These are phyloP conservation scores for Macropus fuliginosus DNA, from an alignment of 2,797 vertebrate genomes.

Conservation along the genomic window DNA sequence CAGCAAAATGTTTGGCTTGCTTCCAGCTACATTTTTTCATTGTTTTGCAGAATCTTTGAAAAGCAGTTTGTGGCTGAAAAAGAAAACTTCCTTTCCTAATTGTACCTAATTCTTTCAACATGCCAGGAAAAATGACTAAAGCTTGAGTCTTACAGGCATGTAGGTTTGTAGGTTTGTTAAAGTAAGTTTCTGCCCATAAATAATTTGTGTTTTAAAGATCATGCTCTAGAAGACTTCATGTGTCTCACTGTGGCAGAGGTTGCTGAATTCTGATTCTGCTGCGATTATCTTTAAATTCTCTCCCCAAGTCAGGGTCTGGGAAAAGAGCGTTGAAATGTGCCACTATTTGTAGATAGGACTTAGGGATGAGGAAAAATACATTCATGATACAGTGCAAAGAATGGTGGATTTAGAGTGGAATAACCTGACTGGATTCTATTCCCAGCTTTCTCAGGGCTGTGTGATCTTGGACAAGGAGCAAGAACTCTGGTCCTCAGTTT, in stretches of 20 bases:
- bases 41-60: conserved; percentile 60
- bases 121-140: conserved; percentile 17
- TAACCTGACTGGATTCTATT: background rate
- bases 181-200: background rate
- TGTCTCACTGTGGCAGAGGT: background rate
- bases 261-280: background rate
- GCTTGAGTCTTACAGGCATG: background rate
- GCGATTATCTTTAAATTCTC: conserved; percentile 17
- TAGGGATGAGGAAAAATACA: background rate
- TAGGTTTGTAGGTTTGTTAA: background rate
- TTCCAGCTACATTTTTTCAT: conserved; percentile 65
- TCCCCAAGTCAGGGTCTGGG: conserved; percentile 3
- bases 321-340: background rate
- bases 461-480: background rate
- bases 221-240: background rate
- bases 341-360: background rate
- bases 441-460: background rate
- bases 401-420: background rate
- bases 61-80: conserved; percentile 69
- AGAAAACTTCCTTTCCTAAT: conserved; percentile 63
- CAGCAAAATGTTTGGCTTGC: conserved; percentile 56
- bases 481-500: background rate
- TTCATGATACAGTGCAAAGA: background rate
- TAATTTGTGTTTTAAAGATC: conserved; percentile 32
- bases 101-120: conserved; percentile 57